Base-by-base conservation (phyloP, 2,113 vertebrate genomes). In the Herpailurus yagouaroundi region DNA sequence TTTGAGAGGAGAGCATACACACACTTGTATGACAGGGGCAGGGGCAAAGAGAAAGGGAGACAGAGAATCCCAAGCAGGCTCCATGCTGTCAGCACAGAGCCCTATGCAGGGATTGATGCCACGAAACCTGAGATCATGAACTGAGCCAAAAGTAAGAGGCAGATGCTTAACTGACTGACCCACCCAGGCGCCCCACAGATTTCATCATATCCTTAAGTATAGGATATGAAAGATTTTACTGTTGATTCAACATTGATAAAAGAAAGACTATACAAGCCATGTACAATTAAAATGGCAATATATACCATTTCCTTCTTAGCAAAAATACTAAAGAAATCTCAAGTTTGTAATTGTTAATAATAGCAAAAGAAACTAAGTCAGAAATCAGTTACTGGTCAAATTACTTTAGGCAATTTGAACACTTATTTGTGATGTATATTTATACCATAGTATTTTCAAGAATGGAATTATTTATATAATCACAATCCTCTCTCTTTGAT, bases 401-500 rank as follows among this genome's bases (percentile, higher is more conserved):
- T 94, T 91, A 85, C 83, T 94, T 90, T 85, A 79, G 33, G 27
- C n/a, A 80, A 1, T 95, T 95, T 86, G 55, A 94, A 79, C 23
- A 92, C 25, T 84, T 76, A 27, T 16, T 93, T 84, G 6, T 84
- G 18, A 82, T 79, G 36, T 19, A 19, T 90, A 36, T 93, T 77
- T 91, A 33, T 89, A 50, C 33, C 14, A 38, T 29, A 69, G 10
- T 82, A 68, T 84, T 95, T 60, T 95, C 33, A 80, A 74, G 52
- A 96, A 50, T 66, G 36, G 48, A 84, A 66, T 91, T 92, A 69
- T 86, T 73, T 83, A 36, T 14, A 48, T 77, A 57, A 60, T 79
- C 23, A 63, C 23, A 10, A 23, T 87, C 3, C 23, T 7, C 11
- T 96, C 4, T 80, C 3, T 93, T 64, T 84, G 31, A 33, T 91